Conservation (phyloP, 1,140 invertebrate species). For the Piezodorus guildinii region DNA sequence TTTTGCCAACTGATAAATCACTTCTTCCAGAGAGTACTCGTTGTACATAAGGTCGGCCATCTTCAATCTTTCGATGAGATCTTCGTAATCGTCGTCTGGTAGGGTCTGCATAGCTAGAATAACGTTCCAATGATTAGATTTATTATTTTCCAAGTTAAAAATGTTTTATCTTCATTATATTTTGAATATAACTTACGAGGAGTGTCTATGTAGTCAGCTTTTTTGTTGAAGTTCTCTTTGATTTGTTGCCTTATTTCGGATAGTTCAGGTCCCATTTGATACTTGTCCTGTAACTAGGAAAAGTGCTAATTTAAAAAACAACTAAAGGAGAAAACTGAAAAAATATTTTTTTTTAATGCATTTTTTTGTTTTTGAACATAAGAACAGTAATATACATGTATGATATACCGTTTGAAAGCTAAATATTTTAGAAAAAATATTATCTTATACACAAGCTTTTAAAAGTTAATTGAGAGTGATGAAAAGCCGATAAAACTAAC, state of each 20-base stretch:
- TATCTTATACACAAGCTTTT: too few species aligned
- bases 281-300: neutral
- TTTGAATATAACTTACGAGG: neutral
- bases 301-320: too few species aligned
- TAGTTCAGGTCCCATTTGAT: constrained; percentile 8
- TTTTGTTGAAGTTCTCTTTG: constrained; percentile 13
- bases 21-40: constrained; percentile 58
- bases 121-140: neutral
- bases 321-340: too few species aligned
- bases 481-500: too few species aligned
- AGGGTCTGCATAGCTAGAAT: neutral
- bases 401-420: too few species aligned
- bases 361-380: too few species aligned
- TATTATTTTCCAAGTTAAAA: neutral
- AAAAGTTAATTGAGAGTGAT: too few species aligned
- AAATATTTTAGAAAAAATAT: too few species aligned
- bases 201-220: constrained; percentile 12
- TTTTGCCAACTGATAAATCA: constrained; percentile 62
- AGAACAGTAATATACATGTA: too few species aligned
- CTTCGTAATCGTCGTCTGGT: constrained; percentile 36
- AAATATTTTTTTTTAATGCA: too few species aligned
- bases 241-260: constrained; percentile 19
- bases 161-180: neutral
- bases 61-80: constrained; percentile 38
- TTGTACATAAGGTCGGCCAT: constrained; percentile 55